A percentile compares a stretch with the other conserved stretches of the same genome.
phyloP scores from a whole-genome alignment of 2,113 vertebrate genomes.

The Patagioenas fasciata region DNA sequence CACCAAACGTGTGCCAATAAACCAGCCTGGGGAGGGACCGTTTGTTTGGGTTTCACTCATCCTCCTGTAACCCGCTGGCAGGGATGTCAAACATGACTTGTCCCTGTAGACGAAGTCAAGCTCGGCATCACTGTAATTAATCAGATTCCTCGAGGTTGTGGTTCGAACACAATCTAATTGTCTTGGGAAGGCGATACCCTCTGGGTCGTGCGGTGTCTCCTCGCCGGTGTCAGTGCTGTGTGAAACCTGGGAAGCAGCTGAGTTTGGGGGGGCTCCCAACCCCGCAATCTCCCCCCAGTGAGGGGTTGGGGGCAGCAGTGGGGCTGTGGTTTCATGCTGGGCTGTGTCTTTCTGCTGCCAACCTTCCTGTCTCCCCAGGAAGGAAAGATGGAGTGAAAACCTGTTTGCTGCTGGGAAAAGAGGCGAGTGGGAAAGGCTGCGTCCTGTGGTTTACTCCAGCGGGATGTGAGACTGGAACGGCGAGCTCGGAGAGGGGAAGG shows the following conservation, averaged over 20 bases:
- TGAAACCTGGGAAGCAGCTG: background rate
- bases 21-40: background rate
- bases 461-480: background rate
- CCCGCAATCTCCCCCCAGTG: fast-evolving
- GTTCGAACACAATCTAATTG: background rate
- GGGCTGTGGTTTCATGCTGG: fast-evolving
- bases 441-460: background rate
- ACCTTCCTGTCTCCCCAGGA: background rate
- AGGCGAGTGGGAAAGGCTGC: background rate
- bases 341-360: background rate
- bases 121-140: constrained; percentile 27
- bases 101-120: constrained; percentile 13
- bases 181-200: constrained; percentile 16
- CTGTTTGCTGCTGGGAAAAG: background rate
- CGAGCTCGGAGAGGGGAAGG: background rate
- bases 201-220: background rate
- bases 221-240: background rate
- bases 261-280: fast-evolving
- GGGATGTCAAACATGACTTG: constrained; percentile 8
- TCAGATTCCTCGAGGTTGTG: background rate
- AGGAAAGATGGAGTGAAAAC: background rate
- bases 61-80: constrained; percentile 24
- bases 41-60: background rate
- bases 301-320: background rate
- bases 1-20: fast-evolving